Base-by-base conservation (phyloP, 2,113 vertebrate species). In the Gadus chalcogrammus region DNA sequence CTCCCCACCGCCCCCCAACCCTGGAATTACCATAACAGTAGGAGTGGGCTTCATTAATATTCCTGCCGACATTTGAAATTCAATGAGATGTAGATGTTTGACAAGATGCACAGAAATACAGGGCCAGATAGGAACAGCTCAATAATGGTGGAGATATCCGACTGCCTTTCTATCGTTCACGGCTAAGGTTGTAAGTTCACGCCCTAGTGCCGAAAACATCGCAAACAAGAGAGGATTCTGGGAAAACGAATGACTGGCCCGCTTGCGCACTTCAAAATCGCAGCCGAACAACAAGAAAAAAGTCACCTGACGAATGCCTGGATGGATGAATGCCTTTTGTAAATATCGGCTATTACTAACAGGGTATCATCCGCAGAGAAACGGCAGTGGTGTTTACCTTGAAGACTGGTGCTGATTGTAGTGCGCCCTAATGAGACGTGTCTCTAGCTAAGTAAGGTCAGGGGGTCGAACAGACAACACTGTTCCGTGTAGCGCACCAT, bases 11-110 rank as follows among this genome's bases (percentile, higher is more conserved):
- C 61, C 38, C 28, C 20, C 64, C 13, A 12, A 12, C 38, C 42
- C 62, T 16, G 31, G 77, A 85, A 93, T 93, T 93, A 92, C 82
- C 91, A 92, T 93, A 93, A 92, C 92, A 92, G 89, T 93, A 81
- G 90, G 90, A 83, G 87, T 84, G 84, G 78, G 86, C 88, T 88
- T 91, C 91, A 91, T 92, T 91, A 91, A 85, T 88, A 92, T 93
- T 92, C 90, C 88, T 90, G 85, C 86, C 79, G 78, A 81, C 82
- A 92, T 92, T 89, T 92, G 91, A 91, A 92, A 92, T 91, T 93
- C 91, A 91, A 93, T 92, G 91, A 93, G 88, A 92, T 92, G 91
- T 90, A 92, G 92, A 93, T 92, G 87, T 89, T 91, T 87, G 84
- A 91, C 90, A 89, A 87, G 88, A 91, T 89, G 90, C 87, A 90